phyloP scores from a whole-genome alignment of 2,113 vertebrate genomes.

The Oenanthe oenanthe region DNA sequence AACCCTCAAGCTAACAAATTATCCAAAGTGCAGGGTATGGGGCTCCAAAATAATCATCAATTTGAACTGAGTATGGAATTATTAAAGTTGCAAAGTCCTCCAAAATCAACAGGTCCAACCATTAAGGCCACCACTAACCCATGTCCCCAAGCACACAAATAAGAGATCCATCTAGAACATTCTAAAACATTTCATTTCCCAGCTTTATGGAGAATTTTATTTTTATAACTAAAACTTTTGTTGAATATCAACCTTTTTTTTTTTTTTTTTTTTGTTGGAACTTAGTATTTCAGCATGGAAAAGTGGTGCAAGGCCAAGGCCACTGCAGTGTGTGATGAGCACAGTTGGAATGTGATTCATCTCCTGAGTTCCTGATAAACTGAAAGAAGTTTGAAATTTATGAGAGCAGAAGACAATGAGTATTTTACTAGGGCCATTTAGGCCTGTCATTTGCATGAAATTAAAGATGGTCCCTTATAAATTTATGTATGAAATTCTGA shows the following conservation, averaged over 20 bases:
- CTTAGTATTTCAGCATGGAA: neutral
- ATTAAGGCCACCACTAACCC: neutral
- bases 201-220: neutral
- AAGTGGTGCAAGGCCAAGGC: neutral
- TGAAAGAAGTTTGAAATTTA: slow-evolving; percentile 9
- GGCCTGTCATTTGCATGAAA: slow-evolving; percentile 57
- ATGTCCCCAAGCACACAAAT: neutral
- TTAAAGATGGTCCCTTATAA: slow-evolving; percentile 49
- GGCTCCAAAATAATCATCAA: neutral
- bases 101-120: neutral
- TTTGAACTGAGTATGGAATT: neutral
- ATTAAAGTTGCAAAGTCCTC: neutral
- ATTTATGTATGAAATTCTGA: slow-evolving; percentile 58
- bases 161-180: neutral
- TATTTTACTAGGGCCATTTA: slow-evolving; percentile 43
- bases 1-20: neutral
- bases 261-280: neutral
- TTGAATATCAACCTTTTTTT: neutral
- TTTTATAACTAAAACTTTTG: neutral
- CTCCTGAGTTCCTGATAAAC: neutral
- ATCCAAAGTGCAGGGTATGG: neutral
- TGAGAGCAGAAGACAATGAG: slow-evolving; percentile 14
- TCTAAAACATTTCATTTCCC: neutral
- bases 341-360: neutral
- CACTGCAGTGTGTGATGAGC: neutral